Percentiles rank a stretch among this genome's conserved stretches.
Conservation (phyloP, 2,113 vertebrate genomes). For the Xenopus borealis region DNA sequence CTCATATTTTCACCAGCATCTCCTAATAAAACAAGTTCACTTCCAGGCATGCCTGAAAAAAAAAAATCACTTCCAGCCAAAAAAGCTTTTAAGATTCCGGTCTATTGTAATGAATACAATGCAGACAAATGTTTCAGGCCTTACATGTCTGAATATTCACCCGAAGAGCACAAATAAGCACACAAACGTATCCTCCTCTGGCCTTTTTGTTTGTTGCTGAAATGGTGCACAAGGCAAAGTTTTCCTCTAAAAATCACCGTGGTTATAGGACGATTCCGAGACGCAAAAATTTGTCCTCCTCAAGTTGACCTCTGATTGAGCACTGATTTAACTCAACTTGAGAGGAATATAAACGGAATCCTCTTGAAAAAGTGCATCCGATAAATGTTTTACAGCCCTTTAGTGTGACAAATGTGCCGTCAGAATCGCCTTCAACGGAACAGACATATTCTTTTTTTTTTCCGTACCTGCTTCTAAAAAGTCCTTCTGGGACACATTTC, state of each 20-base stretch:
- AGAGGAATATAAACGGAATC: neutral
- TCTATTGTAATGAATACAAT: conserved; percentile 15
- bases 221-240: neutral
- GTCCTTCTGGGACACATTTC: neutral
- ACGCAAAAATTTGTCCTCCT: neutral
- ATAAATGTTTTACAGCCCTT: neutral
- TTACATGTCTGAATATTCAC: neutral
- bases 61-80: conserved; percentile 14
- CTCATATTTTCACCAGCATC: neutral
- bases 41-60: neutral
- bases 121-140: neutral
- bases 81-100: conserved; percentile 19
- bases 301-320: neutral
- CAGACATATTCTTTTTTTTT: neutral
- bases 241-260: neutral
- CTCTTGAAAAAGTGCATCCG: neutral
- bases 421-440: neutral
- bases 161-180: neutral
- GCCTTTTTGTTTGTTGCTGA: no score
- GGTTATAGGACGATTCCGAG: neutral
- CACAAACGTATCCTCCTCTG: neutral
- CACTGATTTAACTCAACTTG: neutral
- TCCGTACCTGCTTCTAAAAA: neutral
- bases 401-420: neutral
- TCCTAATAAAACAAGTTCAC: neutral